Evolutionary conservation across 1,140 invertebrate species (phyloP).

Genomic region (Ridgeia piscesae): DNA sequence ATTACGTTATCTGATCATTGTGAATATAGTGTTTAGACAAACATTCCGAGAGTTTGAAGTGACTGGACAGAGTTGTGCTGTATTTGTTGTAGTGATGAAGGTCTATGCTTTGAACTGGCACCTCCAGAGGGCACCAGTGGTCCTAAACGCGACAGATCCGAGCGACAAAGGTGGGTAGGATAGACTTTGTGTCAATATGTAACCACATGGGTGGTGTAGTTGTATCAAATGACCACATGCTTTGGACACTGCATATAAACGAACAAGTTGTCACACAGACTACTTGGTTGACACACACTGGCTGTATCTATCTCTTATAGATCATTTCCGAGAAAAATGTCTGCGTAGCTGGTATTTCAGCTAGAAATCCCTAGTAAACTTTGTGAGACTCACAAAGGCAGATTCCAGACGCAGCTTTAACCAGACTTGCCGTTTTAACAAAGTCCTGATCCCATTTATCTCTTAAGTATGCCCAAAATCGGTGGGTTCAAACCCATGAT

Average conservation of each 20-base stretch:
- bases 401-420: neutral
- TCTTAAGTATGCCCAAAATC: neutral
- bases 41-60: neutral
- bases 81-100: slow-evolving; percentile 15
- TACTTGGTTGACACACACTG: neutral
- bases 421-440: neutral
- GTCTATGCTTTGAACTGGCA: slow-evolving; percentile 22
- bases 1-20: too few relatives aligned
- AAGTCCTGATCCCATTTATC: neutral
- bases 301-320: neutral
- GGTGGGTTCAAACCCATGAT: neutral
- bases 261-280: neutral
- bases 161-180: neutral
- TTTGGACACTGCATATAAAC: neutral
- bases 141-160: neutral
- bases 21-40: neutral
- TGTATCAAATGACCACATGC: neutral
- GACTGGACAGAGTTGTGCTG: neutral
- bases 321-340: neutral
- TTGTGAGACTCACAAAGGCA: neutral
- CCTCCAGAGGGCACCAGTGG: neutral
- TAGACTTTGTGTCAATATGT: neutral
- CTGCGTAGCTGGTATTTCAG: neutral
- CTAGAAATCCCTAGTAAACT: neutral
- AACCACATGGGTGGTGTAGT: neutral